Conservation (phyloP, 2,113 vertebrate genomes). For the Orientallactaga bullata region DNA sequence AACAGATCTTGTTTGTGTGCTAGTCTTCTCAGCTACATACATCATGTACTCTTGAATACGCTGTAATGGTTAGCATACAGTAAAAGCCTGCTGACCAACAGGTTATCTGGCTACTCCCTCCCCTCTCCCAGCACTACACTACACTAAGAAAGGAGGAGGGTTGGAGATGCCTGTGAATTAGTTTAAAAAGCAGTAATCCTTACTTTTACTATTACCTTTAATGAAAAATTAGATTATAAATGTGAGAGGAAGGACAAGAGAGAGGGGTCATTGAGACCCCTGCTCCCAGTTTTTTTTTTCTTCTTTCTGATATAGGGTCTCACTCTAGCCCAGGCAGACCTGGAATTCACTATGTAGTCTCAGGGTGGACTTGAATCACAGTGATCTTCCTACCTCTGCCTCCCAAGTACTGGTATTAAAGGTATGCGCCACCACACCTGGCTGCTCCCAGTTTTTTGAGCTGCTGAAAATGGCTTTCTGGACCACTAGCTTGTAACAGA, state of each 20-base stretch:
- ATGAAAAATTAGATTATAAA: conserved; percentile 36
- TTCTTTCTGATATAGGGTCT: too few species aligned
- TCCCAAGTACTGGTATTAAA: too few species aligned
- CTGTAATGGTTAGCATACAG: background rate
- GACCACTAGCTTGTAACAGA: background rate
- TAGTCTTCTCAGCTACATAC: background rate
- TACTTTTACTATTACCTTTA: background rate
- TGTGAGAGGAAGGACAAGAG: background rate
- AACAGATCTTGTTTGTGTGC: background rate
- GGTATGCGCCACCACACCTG: too few species aligned
- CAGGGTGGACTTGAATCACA: too few species aligned
- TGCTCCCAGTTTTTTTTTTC: background rate
- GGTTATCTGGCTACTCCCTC: background rate
- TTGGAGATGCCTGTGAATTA: background rate
- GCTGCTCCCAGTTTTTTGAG: background rate
- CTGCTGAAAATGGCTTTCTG: background rate
- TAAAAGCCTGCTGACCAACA: background rate
- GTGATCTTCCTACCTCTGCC: too few species aligned
- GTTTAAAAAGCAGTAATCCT: background rate
- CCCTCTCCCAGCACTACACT: background rate
- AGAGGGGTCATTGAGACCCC: background rate
- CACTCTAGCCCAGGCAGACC: too few species aligned
- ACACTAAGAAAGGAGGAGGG: background rate
- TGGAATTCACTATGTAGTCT: too few species aligned
- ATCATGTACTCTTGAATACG: background rate